Conservation (phyloP, 2,797 vertebrate species). For the Anolis apletophallus region DNA sequence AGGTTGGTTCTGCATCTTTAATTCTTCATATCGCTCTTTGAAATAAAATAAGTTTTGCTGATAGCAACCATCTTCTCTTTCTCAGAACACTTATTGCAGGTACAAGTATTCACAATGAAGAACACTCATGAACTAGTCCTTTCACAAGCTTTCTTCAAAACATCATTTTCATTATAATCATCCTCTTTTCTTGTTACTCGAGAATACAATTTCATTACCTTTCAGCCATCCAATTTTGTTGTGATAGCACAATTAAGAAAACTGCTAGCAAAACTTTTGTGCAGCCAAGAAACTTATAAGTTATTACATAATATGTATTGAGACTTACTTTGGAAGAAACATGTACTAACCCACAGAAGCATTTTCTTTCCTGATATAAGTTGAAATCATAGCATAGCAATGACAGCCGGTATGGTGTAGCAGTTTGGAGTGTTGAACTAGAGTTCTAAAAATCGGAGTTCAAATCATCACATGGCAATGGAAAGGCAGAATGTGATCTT, state of each 20-base stretch:
- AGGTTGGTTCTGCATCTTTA: slow-evolving; percentile 1
- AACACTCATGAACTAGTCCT: not conserved
- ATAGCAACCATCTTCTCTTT: not conserved
- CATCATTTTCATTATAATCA: not conserved
- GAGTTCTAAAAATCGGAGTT: too few relatives aligned
- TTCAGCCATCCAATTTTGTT: slow-evolving; percentile 1
- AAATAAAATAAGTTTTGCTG: slow-evolving; percentile 9
- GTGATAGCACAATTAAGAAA: not conserved
- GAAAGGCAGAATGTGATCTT: too few relatives aligned
- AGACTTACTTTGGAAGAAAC: not conserved
- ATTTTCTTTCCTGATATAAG: too few relatives aligned
- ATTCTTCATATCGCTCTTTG: slow-evolving; percentile 2
- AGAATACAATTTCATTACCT: not conserved
- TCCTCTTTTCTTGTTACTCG: not conserved
- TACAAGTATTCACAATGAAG: not conserved
- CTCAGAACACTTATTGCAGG: not conserved
- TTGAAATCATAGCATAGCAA: too few relatives aligned
- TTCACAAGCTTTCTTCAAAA: not conserved
- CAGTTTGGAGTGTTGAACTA: too few relatives aligned
- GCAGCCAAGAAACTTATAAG: not conserved
- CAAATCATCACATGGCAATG: too few relatives aligned
- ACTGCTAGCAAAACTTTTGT: not conserved
- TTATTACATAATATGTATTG: not conserved
- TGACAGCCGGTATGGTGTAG: too few relatives aligned
- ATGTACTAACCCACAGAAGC: not conserved